Evolutionary conservation across 2,113 vertebrate genomes (phyloP).

Genomic region (Melozone crissalis): DNA sequence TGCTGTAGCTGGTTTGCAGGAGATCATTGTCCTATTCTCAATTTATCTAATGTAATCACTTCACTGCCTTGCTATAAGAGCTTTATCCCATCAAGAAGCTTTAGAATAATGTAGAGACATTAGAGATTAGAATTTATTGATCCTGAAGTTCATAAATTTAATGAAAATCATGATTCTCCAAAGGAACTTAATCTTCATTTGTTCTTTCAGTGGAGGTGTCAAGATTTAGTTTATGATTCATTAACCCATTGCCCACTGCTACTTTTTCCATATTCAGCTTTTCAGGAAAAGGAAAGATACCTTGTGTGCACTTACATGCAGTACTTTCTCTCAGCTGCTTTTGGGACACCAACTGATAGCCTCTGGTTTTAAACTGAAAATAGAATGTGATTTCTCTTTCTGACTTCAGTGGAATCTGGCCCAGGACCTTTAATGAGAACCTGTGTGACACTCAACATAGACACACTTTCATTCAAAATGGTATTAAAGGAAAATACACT

Average conservation of each 20-base stretch:
- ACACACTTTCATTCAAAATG: neutral
- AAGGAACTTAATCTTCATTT: conserved; percentile 36
- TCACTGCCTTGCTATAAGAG: conserved; percentile 14
- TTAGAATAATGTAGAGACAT: conserved; percentile 41
- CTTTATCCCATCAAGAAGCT: conserved; percentile 41
- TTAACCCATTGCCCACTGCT: conserved; percentile 14
- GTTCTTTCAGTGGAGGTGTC: conserved; percentile 1
- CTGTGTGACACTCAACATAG: neutral
- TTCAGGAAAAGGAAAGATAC: neutral
- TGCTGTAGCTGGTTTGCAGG: neutral
- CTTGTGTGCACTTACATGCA: neutral
- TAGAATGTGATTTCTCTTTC: neutral
- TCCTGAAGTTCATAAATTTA: conserved; percentile 58
- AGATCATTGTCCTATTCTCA: conserved; percentile 44
- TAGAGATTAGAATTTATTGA: conserved; percentile 67
- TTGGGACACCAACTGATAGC: neutral
- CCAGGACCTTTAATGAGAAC: neutral
- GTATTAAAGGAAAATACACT: neutral
- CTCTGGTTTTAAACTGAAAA: neutral
- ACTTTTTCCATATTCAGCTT: conserved; percentile 10
- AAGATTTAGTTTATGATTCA: conserved; percentile 20
- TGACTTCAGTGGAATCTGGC: neutral
- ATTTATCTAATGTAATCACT: conserved; percentile 54
- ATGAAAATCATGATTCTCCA: conserved; percentile 45
- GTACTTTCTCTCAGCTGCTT: neutral